Evolutionary conservation across 1,140 invertebrate genomes (phyloP).

Genomic region (Diachasmimorpha longicaudata): DNA sequence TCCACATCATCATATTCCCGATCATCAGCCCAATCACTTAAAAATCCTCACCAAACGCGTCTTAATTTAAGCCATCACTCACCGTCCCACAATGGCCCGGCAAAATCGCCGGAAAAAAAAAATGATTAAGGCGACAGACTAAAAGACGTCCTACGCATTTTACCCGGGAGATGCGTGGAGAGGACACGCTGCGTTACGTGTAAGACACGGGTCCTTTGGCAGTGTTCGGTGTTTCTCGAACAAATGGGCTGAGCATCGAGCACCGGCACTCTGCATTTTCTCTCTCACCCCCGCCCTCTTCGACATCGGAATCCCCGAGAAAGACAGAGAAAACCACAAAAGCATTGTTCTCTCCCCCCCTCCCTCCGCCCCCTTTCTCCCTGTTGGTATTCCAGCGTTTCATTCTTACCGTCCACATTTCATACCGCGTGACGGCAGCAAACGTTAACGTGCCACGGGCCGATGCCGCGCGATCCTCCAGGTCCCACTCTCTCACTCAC

Average conservation of each 20-base stretch:
- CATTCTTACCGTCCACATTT: slow-evolving; percentile 28
- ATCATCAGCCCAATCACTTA: no score
- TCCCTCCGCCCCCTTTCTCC: no score
- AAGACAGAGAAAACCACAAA: slow-evolving; percentile 3
- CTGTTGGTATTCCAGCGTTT: slow-evolving; percentile 8
- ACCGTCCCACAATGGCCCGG: no score
- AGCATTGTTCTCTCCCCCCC: slow-evolving; percentile 52
- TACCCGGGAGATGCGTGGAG: slow-evolving; percentile 7
- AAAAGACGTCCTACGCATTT: slow-evolving; percentile 24
- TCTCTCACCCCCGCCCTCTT: slow-evolving; percentile 19
- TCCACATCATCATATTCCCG: no score
- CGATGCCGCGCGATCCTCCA: slow-evolving; percentile 7
- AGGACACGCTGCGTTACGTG: slow-evolving; percentile 29
- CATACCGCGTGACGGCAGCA: slow-evolving; percentile 18
- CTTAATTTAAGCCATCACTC: no score
- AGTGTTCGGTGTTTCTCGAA: slow-evolving; percentile 59
- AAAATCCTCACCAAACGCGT: no score
- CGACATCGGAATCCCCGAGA: slow-evolving; percentile 25
- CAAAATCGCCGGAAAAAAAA: neutral
- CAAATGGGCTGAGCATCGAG: slow-evolving; percentile 57
- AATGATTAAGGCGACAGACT: slow-evolving; percentile 3
- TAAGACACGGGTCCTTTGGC: slow-evolving; percentile 33
- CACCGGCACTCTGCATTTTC: slow-evolving; percentile 38
- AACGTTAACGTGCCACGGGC: neutral
- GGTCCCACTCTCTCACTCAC: neutral